Evolutionary conservation across 2,797 vertebrate species (phyloP), one percentile per base, ranked within the genome.

Genomic region (Hybognathus amarus): DNA sequence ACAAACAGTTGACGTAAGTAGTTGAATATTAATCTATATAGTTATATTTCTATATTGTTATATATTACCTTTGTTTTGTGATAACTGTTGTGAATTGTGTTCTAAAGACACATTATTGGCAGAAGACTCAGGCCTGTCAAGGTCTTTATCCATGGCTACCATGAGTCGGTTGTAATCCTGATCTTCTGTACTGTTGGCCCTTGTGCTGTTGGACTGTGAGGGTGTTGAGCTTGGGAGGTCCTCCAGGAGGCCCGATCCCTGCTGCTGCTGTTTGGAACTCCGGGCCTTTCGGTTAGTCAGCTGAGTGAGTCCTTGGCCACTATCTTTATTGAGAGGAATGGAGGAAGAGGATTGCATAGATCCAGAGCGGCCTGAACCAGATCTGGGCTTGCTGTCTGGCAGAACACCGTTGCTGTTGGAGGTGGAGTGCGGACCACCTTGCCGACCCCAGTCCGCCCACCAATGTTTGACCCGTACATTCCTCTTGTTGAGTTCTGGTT

Each of bases 111-210:
- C 91, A 56, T 97, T 96, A 27, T 92, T 88, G 82, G 91, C 85
- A 17, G 96, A 94, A 12, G 95, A 89, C 77, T 97, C 96, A 15
- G 96, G 96, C 82, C 96, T 95, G 87, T 98, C 97, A 45, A 97
- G 96, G 92, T 99, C 98, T 87, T 96, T 97, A 92, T 99, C 98
- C 97, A 99, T 98, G 86, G 96, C 96, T 91, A 97, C 97, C 89
- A 98, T 91, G 77, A 99, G 95, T 88, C 92, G 96, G 36, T 93
- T 94, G 80, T 96, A 96, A 80, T 98, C 97, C 0, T 95, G 93
- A 73, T 98, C 97, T 59, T 97, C 97, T 0, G 96, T 91, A 90
- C 95, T 96, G 87, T 96, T 93, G 85, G 93, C 83, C 84, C 91
- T 80, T 52, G 30, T 69, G 47, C 5, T 92, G 50, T 87, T 88